phyloP scores from a whole-genome alignment of 2,113 vertebrate genomes.

The Brachypodius melanocephalos region DNA sequence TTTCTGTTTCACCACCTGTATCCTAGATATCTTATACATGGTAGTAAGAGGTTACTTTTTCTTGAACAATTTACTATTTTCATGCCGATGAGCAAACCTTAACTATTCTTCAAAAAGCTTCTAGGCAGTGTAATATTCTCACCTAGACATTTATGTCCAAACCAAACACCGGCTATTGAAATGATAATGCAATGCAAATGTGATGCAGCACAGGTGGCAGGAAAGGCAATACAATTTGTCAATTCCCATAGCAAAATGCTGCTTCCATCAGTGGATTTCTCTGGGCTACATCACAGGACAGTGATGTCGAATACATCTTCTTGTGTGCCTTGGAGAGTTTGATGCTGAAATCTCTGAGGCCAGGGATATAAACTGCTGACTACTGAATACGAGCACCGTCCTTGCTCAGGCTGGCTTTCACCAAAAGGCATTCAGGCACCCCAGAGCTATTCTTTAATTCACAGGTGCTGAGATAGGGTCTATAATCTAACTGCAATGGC shows the following conservation, averaged over 20 bases:
- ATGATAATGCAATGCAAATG: neutral
- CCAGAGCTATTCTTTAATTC: neutral
- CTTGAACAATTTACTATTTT: neutral
- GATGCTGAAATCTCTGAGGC: neutral
- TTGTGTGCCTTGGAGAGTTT: neutral
- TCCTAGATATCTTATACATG: neutral
- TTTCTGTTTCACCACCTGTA: neutral
- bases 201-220: neutral
- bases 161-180: neutral
- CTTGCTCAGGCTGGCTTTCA: neutral
- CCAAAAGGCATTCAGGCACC: neutral
- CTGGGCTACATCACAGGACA: neutral
- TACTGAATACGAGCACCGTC: neutral
- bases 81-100: neutral
- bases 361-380: neutral
- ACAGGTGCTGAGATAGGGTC: neutral
- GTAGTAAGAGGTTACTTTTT: neutral
- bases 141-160: neutral
- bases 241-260: neutral
- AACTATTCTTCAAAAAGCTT: neutral
- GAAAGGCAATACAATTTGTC: neutral
- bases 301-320: neutral
- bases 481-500: neutral
- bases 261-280: neutral
- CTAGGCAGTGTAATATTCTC: accelerated